phyloP scores from a whole-genome alignment of 2,113 vertebrate species.

The Gallinago undulata region DNA sequence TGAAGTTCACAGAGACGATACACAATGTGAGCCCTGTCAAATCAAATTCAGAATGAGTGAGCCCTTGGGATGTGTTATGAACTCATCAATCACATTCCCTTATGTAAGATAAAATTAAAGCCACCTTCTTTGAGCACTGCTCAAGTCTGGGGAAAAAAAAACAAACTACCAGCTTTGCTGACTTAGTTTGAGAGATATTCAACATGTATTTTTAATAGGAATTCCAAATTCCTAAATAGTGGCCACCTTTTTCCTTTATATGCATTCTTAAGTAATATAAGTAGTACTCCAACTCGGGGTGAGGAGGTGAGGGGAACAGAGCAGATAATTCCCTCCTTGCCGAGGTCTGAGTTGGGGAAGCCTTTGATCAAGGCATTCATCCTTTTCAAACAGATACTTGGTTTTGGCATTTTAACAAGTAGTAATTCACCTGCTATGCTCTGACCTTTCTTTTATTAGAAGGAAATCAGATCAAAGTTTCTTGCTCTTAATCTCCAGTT shows the following conservation, averaged over 20 bases:
- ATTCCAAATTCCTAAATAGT: neutral
- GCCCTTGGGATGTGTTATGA: neutral
- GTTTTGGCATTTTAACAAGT: neutral
- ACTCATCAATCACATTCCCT: neutral
- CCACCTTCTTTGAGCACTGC: neutral
- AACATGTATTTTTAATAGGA: neutral
- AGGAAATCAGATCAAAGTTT: neutral
- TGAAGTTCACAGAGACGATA: neutral
- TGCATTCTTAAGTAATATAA: neutral
- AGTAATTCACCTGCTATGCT: neutral
- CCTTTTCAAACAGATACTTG: neutral
- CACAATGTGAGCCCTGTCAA: neutral
- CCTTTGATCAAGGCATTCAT: neutral
- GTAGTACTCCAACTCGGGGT: neutral
- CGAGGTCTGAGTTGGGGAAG: neutral
- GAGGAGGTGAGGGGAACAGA: neutral
- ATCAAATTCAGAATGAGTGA: neutral
- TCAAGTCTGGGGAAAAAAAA: neutral
- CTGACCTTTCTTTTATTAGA: neutral
- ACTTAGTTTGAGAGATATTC: neutral
- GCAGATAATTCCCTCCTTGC: neutral
- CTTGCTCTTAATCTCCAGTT: neutral
- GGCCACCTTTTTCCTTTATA: neutral
- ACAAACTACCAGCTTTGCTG: neutral
- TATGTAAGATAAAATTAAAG: neutral